phyloP scores from a whole-genome alignment of 1,140 invertebrate genomes.

The Pollicipes pollicipes region DNA sequence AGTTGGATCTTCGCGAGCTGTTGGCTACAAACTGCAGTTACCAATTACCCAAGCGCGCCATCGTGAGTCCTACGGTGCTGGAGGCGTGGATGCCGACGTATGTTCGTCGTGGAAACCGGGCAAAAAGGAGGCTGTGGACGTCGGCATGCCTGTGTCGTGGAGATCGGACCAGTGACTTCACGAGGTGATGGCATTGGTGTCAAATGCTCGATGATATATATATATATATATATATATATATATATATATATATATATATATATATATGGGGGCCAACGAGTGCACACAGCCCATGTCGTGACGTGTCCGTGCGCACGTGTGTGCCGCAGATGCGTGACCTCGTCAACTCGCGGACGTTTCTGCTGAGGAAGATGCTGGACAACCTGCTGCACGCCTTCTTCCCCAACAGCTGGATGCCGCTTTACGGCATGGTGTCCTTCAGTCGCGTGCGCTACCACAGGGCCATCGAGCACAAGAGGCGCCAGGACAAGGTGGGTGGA shows the following conservation, averaged over 20 bases:
- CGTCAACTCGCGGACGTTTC: slow-evolving; percentile 58
- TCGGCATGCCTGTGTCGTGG: no score
- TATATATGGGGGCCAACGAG: neutral
- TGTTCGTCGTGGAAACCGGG: no score
- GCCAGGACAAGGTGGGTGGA: slow-evolving; percentile 72
- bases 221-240: no score
- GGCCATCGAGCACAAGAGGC: slow-evolving; percentile 57
- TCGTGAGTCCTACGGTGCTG: no score
- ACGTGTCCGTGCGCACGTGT: neutral
- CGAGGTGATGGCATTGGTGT: neutral
- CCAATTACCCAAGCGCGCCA: no score
- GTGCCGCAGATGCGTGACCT: slow-evolving; percentile 70
- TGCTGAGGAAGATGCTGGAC: slow-evolving; percentile 66
- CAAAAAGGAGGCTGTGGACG: no score
- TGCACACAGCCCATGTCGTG: neutral
- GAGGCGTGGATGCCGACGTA: no score
- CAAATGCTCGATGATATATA: neutral
- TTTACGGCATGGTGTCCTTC: slow-evolving; percentile 79
- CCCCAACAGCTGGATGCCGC: slow-evolving; percentile 66
- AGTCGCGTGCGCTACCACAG: slow-evolving; percentile 59
- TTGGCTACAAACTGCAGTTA: no score
- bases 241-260: no score
- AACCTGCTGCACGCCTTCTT: slow-evolving; percentile 51
- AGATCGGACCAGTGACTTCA: no score
- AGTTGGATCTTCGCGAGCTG: no score